Percentiles rank a stretch among this genome's conserved stretches.
phyloP scores from a whole-genome alignment of 2,113 vertebrate species.

The Gopherus evgoodei region DNA sequence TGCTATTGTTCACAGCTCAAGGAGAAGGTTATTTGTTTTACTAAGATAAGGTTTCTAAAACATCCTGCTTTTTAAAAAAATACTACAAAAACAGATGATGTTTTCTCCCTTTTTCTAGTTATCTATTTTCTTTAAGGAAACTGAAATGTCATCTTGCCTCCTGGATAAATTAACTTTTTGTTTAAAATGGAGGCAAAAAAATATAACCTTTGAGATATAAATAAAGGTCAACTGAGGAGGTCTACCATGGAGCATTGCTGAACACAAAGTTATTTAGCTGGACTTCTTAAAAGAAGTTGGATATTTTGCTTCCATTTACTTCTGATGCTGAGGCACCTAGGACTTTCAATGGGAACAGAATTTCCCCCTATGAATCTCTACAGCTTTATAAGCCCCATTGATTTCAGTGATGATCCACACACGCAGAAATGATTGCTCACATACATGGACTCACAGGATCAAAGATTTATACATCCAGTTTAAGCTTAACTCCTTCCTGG shows the following conservation, averaged over 20 bases:
- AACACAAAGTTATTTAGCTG: conserved; percentile 9
- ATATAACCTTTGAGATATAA: conserved; percentile 32
- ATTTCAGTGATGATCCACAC: neutral
- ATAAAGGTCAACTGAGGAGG: conserved; percentile 44
- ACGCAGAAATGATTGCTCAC: neutral
- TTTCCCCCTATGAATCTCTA: neutral
- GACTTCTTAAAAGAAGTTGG: conserved; percentile 2
- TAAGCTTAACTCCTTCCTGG: neutral
- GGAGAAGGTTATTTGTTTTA: conserved; percentile 75
- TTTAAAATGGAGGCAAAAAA: conserved; percentile 44
- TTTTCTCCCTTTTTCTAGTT: conserved; percentile 59
- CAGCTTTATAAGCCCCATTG: neutral
- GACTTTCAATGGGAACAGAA: neutral
- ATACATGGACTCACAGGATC: neutral
- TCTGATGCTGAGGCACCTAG: neutral
- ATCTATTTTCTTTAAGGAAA: conserved; percentile 67
- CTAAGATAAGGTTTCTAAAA: conserved; percentile 73
- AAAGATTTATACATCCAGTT: neutral
- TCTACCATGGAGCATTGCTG: neutral
- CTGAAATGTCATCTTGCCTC: conserved; percentile 69
- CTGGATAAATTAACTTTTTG: conserved; percentile 64
- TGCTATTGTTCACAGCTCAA: conserved; percentile 65
- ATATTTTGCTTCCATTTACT: neutral
- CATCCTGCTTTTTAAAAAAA: conserved; percentile 24
- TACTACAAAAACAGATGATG: conserved; percentile 35